Conservation (phyloP, 2,797 vertebrate genomes). For the Artibeus lituratus region DNA sequence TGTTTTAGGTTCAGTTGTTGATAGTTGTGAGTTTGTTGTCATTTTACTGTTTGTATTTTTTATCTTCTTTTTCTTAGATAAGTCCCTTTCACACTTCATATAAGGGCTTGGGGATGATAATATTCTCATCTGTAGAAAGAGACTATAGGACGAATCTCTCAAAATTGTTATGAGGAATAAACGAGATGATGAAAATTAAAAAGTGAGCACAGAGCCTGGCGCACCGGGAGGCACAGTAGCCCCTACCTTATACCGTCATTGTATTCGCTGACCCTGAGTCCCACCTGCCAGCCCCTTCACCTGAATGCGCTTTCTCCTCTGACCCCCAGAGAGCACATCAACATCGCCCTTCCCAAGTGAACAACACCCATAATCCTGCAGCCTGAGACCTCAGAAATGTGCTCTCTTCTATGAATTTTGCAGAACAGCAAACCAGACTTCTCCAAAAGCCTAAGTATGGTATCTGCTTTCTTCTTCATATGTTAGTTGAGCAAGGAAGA, state of each 20-base stretch:
- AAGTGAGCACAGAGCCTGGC: not conserved
- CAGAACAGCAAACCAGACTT: not conserved
- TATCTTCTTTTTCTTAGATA: too few species aligned
- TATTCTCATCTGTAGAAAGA: not conserved
- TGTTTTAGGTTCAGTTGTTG: too few species aligned
- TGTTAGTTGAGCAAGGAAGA: not conserved
- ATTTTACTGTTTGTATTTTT: too few species aligned
- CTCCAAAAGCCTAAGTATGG: not conserved
- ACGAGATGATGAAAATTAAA: not conserved
- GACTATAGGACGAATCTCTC: not conserved
- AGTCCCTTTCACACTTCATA: too few species aligned
- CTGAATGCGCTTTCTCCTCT: not conserved
- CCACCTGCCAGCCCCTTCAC: rapidly evolving
- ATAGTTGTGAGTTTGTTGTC: too few species aligned
- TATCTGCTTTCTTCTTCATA: not conserved
- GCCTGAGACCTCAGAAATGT: not conserved
- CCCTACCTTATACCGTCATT: not conserved
- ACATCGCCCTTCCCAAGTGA: not conserved
- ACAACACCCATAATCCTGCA: not conserved
- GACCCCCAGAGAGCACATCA: not conserved
- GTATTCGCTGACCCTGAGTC: not conserved
- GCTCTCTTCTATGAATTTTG: not conserved
- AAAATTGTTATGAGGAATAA: not conserved
- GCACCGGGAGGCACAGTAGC: not conserved
- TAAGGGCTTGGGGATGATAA: too few species aligned